Conservation (phyloP, 2,888 invertebrate genomes). For the Eulithis testata region DNA sequence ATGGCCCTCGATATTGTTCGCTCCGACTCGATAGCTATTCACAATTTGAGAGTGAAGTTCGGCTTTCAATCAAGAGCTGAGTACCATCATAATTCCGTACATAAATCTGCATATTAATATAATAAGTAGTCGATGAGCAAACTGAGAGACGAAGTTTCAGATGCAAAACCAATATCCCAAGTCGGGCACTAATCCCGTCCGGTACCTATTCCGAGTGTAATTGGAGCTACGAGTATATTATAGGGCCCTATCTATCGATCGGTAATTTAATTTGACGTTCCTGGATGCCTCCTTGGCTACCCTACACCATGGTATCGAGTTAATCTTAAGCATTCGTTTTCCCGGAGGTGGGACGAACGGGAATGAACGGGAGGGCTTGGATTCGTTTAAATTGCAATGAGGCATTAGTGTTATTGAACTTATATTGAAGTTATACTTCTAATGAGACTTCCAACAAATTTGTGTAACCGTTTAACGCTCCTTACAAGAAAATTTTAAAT, state of each 20-base stretch:
- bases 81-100: conserved; percentile 23
- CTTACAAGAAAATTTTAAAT: too few relatives aligned
- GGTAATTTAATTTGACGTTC: conserved; percentile 46
- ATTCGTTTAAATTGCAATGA: too few relatives aligned
- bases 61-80: conserved; percentile 20
- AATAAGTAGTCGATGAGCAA: conserved; percentile 25
- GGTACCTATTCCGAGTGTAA: conserved; percentile 27
- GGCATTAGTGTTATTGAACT: too few relatives aligned
- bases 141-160: conserved; percentile 35
- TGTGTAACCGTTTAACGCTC: too few relatives aligned
- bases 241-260: conserved; percentile 27
- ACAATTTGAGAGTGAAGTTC: conserved; percentile 18
- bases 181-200: conserved; percentile 38
- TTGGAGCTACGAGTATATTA: background rate
- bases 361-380: too few relatives aligned
- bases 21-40: conserved; percentile 16
- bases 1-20: conserved; percentile 21
- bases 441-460: too few relatives aligned
- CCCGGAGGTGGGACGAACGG: too few relatives aligned
- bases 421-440: too few relatives aligned
- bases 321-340: too few relatives aligned
- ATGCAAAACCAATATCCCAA: conserved; percentile 48
- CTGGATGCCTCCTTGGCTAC: conserved; percentile 14
- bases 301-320: too few relatives aligned
- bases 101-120: conserved; percentile 34